A percentile compares a stretch with the other conserved stretches of the same genome.
Evolutionary conservation across 1,140 invertebrate species (phyloP).

Genomic region (Achatina immaculata): DNA sequence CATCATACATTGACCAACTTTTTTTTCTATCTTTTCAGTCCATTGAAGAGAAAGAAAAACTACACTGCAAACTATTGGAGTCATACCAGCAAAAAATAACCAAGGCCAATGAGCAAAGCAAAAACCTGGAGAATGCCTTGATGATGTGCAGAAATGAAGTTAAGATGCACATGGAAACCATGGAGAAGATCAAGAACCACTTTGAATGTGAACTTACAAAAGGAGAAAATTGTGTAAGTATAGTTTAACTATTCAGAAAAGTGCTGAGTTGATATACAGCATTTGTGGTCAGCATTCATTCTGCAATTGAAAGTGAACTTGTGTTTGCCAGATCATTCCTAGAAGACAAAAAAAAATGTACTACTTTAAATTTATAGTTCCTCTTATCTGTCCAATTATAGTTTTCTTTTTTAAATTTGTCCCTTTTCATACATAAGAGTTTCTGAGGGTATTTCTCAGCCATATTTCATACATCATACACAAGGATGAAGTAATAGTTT

Average conservation of each 20-base stretch:
- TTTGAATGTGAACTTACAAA: constrained; percentile 58
- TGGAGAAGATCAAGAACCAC: constrained; percentile 58
- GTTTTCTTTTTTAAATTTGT: too few relatives aligned
- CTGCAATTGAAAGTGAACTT: background rate
- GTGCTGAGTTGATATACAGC: background rate
- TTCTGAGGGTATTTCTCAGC: too few relatives aligned
- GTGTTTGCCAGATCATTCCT: too few relatives aligned
- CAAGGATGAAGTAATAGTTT: too few relatives aligned
- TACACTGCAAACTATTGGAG: constrained; percentile 46
- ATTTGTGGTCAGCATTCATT: background rate
- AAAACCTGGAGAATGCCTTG: constrained; percentile 60
- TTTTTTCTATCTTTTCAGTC: constrained; percentile 43
- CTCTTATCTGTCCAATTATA: too few relatives aligned
- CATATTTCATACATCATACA: too few relatives aligned
- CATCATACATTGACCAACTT: too few relatives aligned
- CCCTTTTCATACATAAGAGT: too few relatives aligned
- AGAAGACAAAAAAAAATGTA: too few relatives aligned
- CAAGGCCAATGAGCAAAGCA: constrained; percentile 53
- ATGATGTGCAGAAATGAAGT: constrained; percentile 61
- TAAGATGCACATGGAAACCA: constrained; percentile 52
- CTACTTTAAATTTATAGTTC: too few relatives aligned
- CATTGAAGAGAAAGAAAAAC: constrained; percentile 48
- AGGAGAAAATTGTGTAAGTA: constrained; percentile 56
- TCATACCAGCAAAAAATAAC: constrained; percentile 51
- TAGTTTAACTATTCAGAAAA: too few relatives aligned